A percentile compares a stretch with the other conserved stretches of the same genome.
These are phyloP conservation scores for Sus cebifrons DNA, from an alignment of 2,797 vertebrate genomes.

Conservation along the genomic window DNA sequence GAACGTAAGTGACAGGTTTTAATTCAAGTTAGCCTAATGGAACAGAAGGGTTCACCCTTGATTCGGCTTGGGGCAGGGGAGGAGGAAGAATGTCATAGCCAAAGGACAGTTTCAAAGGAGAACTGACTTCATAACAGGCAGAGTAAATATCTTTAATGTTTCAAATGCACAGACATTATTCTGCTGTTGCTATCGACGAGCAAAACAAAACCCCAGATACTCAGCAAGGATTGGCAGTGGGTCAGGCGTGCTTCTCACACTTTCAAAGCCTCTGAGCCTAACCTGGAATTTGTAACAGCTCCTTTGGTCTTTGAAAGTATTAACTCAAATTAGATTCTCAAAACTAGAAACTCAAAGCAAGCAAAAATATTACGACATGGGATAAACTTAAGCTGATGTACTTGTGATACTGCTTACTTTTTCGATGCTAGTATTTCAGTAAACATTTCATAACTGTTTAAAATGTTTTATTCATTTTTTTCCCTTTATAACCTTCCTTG, in stretches of 20 bases:
- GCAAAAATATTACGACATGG: not conserved
- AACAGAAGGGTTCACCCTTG: not conserved
- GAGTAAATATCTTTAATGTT: not conserved
- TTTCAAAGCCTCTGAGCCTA: not conserved
- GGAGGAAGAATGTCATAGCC: not conserved
- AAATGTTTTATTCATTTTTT: not conserved
- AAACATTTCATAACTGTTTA: not conserved
- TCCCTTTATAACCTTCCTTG: not conserved
- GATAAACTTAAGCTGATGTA: not conserved
- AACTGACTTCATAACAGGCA: rapidly evolving
- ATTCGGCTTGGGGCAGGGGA: not conserved
- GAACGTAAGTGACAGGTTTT: slow-evolving; percentile 9
- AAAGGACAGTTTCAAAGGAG: not conserved
- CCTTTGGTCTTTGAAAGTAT: slow-evolving; percentile 22
- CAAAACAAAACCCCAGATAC: not conserved
- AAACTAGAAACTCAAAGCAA: slow-evolving; percentile 1
- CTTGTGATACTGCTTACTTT: not conserved
- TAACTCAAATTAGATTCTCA: slow-evolving; percentile 12
- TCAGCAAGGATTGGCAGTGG: not conserved
- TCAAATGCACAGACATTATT: not conserved
- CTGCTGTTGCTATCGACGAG: not conserved
- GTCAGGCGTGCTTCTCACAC: not conserved
- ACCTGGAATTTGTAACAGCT: slow-evolving; percentile 26
- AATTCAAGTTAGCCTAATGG: not conserved
- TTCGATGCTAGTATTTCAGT: not conserved